Percentiles rank a stretch among this genome's conserved stretches.
Conservation (phyloP, 2,888 invertebrate species). For the Dermolepida albohirtum region DNA sequence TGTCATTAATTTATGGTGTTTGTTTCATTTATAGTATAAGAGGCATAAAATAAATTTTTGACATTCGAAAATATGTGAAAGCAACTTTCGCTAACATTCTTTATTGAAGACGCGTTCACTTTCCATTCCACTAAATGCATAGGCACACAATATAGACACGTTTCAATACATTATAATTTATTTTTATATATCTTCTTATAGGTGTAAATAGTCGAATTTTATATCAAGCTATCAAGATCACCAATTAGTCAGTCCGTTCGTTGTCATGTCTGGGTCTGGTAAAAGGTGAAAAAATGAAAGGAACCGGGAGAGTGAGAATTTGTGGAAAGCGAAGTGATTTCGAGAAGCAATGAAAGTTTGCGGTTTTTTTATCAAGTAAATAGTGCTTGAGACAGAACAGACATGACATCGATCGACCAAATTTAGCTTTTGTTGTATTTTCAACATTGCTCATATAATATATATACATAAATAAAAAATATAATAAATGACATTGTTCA, state of each 20-base stretch:
- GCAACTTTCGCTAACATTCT: slow-evolving; percentile 41
- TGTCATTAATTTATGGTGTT: too few relatives aligned
- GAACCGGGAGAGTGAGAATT: background rate
- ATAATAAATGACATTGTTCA: slow-evolving; percentile 47
- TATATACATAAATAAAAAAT: slow-evolving; percentile 39
- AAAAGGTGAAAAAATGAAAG: slow-evolving; percentile 12
- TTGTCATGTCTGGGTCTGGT: slow-evolving; percentile 41
- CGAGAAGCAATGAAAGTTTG: slow-evolving; percentile 6
- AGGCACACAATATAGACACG: slow-evolving; percentile 2
- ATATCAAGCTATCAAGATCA: background rate
- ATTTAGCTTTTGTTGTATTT: slow-evolving; percentile 8
- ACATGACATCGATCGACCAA: slow-evolving; percentile 55
- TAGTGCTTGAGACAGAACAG: slow-evolving; percentile 58
- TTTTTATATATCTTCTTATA: background rate
- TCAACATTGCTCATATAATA: background rate
- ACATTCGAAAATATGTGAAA: slow-evolving; percentile 34
- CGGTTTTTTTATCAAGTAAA: slow-evolving; percentile 40
- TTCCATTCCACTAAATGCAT: slow-evolving; percentile 36
- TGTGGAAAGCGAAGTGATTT: background rate
- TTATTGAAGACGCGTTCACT: slow-evolving; percentile 41
- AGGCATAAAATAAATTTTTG: slow-evolving; percentile 4
- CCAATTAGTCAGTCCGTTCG: slow-evolving; percentile 39
- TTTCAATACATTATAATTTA: background rate
- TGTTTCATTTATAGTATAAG: too few relatives aligned
- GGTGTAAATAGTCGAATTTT: slow-evolving; percentile 1